Base-by-base conservation (phyloP, 2,888 invertebrate species). In the Lasioglossum zephyrum region DNA sequence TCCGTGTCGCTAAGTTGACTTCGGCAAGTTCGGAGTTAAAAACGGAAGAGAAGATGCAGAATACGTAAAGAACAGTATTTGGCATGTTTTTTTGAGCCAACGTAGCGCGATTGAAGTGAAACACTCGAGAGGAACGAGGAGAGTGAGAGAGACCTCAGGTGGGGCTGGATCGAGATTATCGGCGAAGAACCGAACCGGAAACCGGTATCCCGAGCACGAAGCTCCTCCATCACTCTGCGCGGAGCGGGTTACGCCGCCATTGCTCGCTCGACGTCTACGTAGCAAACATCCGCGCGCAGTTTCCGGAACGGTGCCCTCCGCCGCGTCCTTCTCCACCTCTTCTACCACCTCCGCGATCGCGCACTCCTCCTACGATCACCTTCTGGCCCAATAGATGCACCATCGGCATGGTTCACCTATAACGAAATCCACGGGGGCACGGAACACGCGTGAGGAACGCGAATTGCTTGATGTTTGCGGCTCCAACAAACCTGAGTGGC, bases 91-190 rank as follows among this genome's bases (percentile, higher is more conserved):
- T 87, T 85, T 72, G 80, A 79, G 78, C 41, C 77, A 79, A 79
- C 83, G 82, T 85, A 85, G 70, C 79, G 76, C 76, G 79, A 57
- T 73, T 79, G 74, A 18, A 57, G 75, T 66, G 44, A 57, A 86
- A 49, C 26, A 41, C 16, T 4, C 41, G 69, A 63, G 69, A 72
- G 60, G 47, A 72, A 60, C 78, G 70, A 53, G 49, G 75, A 74
- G 81, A 91, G 90, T 80, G 77, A 83, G 86, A 91, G 90, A 80
- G 74, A 75, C 73, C 82, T 79, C 90, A 87, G 89, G 86, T 89
- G 92, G 77, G 86, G 85, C 87, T 90, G 91, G 88, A 92, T 93
- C 91, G 92, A 92, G 93, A 94, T 94, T 94, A 94, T 93, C 92
- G 92, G 89, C 88, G 91, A 91, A 92, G 92, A 92, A 92, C 90